These are phyloP conservation scores for Tangara arthus DNA, from an alignment of 2,797 vertebrate species.

Conservation along the genomic window DNA sequence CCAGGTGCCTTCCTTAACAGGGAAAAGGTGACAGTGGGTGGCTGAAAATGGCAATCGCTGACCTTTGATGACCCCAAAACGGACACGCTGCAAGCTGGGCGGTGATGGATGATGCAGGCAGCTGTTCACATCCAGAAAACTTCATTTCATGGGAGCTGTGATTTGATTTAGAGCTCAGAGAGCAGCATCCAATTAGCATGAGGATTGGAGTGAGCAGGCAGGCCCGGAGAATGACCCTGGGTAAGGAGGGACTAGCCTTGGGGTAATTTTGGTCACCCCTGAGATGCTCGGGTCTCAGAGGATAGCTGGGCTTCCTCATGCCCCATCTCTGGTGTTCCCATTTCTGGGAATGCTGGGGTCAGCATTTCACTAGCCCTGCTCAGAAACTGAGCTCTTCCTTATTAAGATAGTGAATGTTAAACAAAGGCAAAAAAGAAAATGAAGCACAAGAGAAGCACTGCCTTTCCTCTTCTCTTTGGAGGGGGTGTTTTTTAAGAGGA, in stretches of 20 bases:
- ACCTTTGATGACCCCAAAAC: not conserved
- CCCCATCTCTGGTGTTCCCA: not conserved
- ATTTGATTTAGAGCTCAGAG: constrained; percentile 74
- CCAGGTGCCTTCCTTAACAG: not conserved
- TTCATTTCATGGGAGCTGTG: constrained; percentile 70
- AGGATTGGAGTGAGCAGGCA: not conserved
- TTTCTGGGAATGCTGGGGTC: not conserved
- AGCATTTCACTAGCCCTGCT: accelerated
- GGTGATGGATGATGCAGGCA: constrained; percentile 39
- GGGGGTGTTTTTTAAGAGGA: not conserved
- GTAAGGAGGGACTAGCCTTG: not conserved
- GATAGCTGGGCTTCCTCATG: accelerated
- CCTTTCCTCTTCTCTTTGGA: not conserved
- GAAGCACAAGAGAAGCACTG: accelerated
- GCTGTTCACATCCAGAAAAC: constrained; percentile 58
- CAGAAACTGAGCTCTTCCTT: not conserved
- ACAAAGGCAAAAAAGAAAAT: not conserved
- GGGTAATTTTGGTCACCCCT: not conserved
- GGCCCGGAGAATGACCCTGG: not conserved
- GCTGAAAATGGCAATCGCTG: not conserved
- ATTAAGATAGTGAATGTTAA: not conserved
- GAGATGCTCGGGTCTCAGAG: not conserved
- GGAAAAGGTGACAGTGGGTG: not conserved
- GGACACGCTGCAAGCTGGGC: accelerated
- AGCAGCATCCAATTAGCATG: constrained; percentile 65